Evolutionary conservation across 2,888 invertebrate species (phyloP), one percentile per base, ranked within the genome.

Genomic region (Nomada hirtipes): DNA sequence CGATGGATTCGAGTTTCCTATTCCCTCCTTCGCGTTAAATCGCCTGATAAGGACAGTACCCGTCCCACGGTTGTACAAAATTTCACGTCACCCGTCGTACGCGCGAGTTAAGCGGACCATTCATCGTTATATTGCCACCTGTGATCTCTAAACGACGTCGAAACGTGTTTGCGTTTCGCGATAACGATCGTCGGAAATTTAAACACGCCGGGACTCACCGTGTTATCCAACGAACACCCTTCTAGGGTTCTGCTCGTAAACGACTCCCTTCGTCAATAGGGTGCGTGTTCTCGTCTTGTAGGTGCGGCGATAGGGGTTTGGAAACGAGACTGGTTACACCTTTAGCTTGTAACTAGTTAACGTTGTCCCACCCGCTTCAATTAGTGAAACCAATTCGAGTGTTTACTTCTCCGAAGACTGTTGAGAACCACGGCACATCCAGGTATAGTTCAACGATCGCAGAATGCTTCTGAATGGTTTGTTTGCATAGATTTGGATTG

Each of bases 341-440:
- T 69, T 78, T 23, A 50, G 72, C 69, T 69, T 42, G 59, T 26
- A 68, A 73, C 52, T 72, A 68, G 68, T 73, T 73, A 68, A 59
- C 63, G 18, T 70, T 20, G 23, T 44, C n/a, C n/a, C 52, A 59
- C 72, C 65, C 67, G 29, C 47, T 55, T 26, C 44, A 63, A 77
- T 80, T 73, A 72, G 78, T 7, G 23, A 18, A 10, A 52, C 63
- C 72, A 72, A 64, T 52, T 77, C 36, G 61, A 29, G 15, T 20
- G 42, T n/a, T 63, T 76, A 70, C 53, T n/a, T 53, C 26, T 61
- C 61, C 15, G 64, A 53, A 53, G 13, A 72, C 53, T 18, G 9
- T 63, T 44, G n/a, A 55, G 53, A 23, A 15, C 60, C n/a, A 10
- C n/a, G 9, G 36, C 20, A 13, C 42, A 36, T 61, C 42, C 13